Percentiles rank a stretch among this genome's conserved stretches.
Evolutionary conservation across 2,113 vertebrate genomes (phyloP).

Genomic region (Butorides virescens): DNA sequence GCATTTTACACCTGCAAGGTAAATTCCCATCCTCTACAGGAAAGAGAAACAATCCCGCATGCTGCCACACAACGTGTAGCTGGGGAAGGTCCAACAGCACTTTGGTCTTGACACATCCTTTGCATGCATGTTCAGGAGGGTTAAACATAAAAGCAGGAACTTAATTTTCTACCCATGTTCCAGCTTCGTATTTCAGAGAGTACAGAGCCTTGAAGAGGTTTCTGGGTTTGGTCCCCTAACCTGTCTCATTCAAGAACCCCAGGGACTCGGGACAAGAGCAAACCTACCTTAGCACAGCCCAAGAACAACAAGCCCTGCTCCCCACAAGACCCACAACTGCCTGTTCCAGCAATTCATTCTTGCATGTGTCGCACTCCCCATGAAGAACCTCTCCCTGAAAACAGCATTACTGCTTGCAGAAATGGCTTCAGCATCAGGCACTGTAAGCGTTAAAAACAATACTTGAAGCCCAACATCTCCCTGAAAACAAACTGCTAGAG

Average conservation of each 20-base stretch:
- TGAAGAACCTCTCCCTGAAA: background rate
- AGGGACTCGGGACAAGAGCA: background rate
- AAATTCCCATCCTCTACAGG: background rate
- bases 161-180: background rate
- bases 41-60: background rate
- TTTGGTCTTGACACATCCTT: background rate
- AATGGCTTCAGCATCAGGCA: background rate
- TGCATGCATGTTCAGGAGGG: background rate
- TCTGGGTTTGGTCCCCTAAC: background rate
- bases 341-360: background rate
- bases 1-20: background rate
- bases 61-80: background rate
- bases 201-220: background rate
- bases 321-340: background rate
- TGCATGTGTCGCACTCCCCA: accelerated
- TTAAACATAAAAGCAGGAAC: background rate
- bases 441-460: accelerated
- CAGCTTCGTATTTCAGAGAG: background rate
- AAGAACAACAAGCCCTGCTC: background rate
- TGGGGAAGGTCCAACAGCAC: background rate
- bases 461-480: background rate
- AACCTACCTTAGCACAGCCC: background rate
- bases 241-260: background rate
- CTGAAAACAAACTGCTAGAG: background rate
- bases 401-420: background rate